phyloP scores from a whole-genome alignment of 2,888 invertebrate species.

The Metalampra italica region DNA sequence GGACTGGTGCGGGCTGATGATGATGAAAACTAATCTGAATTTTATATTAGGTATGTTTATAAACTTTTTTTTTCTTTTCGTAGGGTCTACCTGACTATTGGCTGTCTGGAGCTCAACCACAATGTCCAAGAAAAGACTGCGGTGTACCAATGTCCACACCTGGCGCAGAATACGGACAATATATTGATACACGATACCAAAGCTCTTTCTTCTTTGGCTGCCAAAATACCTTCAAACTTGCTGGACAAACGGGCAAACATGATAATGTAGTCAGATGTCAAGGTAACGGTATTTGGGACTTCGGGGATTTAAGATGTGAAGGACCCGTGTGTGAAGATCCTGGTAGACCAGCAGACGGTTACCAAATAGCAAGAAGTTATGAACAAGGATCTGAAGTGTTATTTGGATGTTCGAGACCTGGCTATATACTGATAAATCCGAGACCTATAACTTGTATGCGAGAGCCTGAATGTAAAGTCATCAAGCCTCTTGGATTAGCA shows the following conservation, averaged over 20 bases:
- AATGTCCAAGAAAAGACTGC: slow-evolving; percentile 93
- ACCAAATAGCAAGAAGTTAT: slow-evolving; percentile 89
- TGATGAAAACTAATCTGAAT: no score
- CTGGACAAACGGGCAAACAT: slow-evolving; percentile 93
- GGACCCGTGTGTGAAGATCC: slow-evolving; percentile 98
- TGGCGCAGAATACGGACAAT: slow-evolving; percentile 95
- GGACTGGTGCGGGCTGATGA: no score
- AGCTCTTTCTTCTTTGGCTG: slow-evolving; percentile 97
- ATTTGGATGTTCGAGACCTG: slow-evolving; percentile 93
- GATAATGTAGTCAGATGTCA: slow-evolving; percentile 96
- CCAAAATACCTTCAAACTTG: slow-evolving; percentile 95
- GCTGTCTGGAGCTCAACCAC: slow-evolving; percentile 91
- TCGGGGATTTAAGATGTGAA: slow-evolving; percentile 96
- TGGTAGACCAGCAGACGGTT: slow-evolving; percentile 94
- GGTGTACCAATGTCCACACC: slow-evolving; percentile 94
- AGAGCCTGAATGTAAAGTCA: slow-evolving; percentile 96
- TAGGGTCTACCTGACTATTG: slow-evolving; percentile 94
- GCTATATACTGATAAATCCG: slow-evolving; percentile 94
- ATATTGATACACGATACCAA: slow-evolving; percentile 92
- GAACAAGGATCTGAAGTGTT: slow-evolving; percentile 94
- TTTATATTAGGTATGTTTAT: no score
- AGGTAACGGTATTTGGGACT: slow-evolving; percentile 97
- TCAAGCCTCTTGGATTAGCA: slow-evolving; percentile 92
- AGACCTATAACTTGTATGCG: slow-evolving; percentile 93
- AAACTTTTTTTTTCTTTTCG: slow-evolving; percentile 19